These are phyloP conservation scores for Cerastoderma edule DNA, from an alignment of 2,888 invertebrate species.

Conservation along the genomic window DNA sequence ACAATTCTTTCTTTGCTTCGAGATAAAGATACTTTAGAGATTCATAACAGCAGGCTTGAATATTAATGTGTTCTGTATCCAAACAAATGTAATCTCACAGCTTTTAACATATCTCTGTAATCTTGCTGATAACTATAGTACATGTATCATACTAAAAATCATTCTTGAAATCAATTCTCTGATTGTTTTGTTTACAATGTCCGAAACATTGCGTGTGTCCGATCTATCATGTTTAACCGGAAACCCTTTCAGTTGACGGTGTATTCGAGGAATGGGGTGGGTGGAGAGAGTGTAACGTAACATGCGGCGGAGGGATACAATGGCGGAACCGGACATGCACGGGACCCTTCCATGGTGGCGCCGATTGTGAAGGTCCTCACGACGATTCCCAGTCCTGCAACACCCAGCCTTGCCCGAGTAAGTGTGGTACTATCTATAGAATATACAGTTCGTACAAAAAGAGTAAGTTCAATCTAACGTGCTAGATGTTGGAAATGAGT, in stretches of 20 bases:
- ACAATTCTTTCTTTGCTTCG: too few relatives aligned
- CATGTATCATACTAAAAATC: neutral
- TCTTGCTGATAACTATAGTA: neutral
- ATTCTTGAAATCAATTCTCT: neutral
- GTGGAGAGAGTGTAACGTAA: slow-evolving; percentile 75
- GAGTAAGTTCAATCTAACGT: too few relatives aligned
- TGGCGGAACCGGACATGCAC: slow-evolving; percentile 70
- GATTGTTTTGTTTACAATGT: too few relatives aligned
- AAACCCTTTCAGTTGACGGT: slow-evolving; percentile 29
- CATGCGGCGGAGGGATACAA: slow-evolving; percentile 76
- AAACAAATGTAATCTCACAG: too few relatives aligned
- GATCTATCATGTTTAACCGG: slow-evolving; percentile 13
- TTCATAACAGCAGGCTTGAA: too few relatives aligned
- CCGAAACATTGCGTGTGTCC: too few relatives aligned
- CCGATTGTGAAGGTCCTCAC: slow-evolving; percentile 64
- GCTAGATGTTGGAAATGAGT: too few relatives aligned
- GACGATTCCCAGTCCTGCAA: slow-evolving; percentile 69
- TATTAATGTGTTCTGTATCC: too few relatives aligned
- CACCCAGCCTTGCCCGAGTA: slow-evolving; percentile 75
- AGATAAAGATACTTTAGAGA: too few relatives aligned
- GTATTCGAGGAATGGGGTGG: neutral
- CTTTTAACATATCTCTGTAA: neutral
- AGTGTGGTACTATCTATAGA: too few relatives aligned
- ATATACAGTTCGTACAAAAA: too few relatives aligned
- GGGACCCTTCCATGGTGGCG: slow-evolving; percentile 69